These are phyloP conservation scores for Pachypeltis micranthus DNA, from an alignment of 1,140 invertebrate species.

Conservation along the genomic window DNA sequence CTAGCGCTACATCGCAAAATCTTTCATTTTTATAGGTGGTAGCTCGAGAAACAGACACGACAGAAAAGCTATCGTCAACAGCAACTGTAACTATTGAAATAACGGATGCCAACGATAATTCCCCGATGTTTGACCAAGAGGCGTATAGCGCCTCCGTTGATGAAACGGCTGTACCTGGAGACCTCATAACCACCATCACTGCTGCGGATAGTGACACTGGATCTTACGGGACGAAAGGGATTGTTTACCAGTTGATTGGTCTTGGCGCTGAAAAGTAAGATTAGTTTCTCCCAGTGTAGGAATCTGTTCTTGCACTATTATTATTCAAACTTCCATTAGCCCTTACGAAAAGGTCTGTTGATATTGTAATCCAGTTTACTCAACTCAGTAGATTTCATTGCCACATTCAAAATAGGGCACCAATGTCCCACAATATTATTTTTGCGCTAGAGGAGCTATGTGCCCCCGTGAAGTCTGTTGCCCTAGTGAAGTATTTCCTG, in stretches of 20 bases:
- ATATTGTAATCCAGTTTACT: too few relatives aligned
- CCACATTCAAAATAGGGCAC: too few relatives aligned
- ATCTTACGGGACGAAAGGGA: conserved; percentile 62
- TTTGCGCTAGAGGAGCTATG: too few relatives aligned
- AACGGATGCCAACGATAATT: conserved; percentile 82
- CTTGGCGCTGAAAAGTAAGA: conserved; percentile 57
- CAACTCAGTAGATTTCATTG: too few relatives aligned
- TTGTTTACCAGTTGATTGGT: conserved; percentile 74
- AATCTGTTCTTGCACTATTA: too few relatives aligned
- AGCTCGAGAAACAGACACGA: conserved; percentile 67
- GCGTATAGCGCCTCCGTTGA: conserved; percentile 56
- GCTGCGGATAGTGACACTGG: conserved; percentile 77
- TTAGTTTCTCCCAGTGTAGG: too few relatives aligned
- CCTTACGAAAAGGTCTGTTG: too few relatives aligned
- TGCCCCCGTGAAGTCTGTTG: too few relatives aligned
- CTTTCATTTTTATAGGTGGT: conserved; percentile 51
- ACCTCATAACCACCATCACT: conserved; percentile 57
- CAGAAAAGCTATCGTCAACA: conserved; percentile 63
- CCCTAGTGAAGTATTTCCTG: too few relatives aligned
- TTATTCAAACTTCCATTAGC: too few relatives aligned
- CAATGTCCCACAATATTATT: too few relatives aligned
- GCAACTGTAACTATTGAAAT: conserved; percentile 75
- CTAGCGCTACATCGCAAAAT: too few relatives aligned
- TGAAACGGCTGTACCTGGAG: conserved; percentile 58
- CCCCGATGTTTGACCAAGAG: conserved; percentile 62